Percentiles rank a stretch among this genome's conserved stretches.
Evolutionary conservation across 1,140 invertebrate genomes (phyloP).

Genomic region (Cotesia vestalis): DNA sequence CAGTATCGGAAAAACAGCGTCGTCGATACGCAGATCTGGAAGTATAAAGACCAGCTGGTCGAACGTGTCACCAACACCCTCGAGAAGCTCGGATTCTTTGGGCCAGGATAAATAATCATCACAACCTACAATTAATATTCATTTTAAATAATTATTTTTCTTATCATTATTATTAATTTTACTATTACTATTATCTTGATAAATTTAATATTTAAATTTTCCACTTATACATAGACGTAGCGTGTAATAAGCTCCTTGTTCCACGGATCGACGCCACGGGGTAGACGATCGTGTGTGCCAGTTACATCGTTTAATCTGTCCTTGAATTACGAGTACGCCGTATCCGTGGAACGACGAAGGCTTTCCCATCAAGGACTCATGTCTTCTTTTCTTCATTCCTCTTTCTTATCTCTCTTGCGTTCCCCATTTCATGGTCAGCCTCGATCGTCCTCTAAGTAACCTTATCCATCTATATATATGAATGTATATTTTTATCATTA

Average conservation of each 20-base stretch:
- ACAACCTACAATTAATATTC: neutral
- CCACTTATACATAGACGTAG: conserved; percentile 1
- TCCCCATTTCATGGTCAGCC: conserved; percentile 50
- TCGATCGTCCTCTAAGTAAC: conserved; percentile 52
- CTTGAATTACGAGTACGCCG: conserved; percentile 8
- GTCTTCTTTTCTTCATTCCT: conserved; percentile 11
- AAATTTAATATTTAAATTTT: too few species aligned
- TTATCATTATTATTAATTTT: conserved; percentile 21
- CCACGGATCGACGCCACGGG: conserved; percentile 17
- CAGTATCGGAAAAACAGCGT: conserved; percentile 85
- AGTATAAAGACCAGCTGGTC: conserved; percentile 81
- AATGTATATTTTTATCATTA: too few species aligned
- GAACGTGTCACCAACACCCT: conserved; percentile 75
- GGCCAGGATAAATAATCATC: conserved; percentile 46
- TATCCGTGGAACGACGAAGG: conserved; percentile 25
- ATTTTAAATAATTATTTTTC: neutral
- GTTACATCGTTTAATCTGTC: conserved; percentile 9
- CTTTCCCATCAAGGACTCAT: conserved; percentile 10
- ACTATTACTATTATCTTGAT: neutral
- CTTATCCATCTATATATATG: too few species aligned
- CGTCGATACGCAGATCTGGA: conserved; percentile 88
- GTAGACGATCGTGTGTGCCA: conserved; percentile 25
- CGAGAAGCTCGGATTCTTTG: conserved; percentile 78
- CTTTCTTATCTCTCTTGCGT: neutral
- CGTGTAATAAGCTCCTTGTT: conserved; percentile 28